Evolutionary conservation across 2,797 vertebrate genomes (phyloP), one percentile per base, ranked within the genome.

Genomic region (Liparis tanakae): DNA sequence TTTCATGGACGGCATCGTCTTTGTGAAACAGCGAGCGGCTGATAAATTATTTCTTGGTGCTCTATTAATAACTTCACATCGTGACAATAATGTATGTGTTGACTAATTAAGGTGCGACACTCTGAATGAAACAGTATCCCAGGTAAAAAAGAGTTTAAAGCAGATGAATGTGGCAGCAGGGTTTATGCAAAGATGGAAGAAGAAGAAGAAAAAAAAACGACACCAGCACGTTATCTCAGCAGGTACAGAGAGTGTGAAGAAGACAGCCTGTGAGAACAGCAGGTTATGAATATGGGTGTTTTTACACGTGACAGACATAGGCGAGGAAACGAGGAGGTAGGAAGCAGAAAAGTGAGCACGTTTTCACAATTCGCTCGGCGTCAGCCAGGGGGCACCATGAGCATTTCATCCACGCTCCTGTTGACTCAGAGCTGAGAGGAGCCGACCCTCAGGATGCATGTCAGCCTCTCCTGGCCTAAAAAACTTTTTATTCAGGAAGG

Each of bases 341-440:
- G 6, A 44, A 36, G 76, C 1, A 59, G 10, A 30, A 30, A 64
- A 48, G 2, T 14, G 20, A 33, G 46, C n/a, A 53, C 44, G 41
- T 6, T 62, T 55, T 64, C 2, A 22, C 39, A 17, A 39, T 83
- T 74, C 72, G 10, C 57, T 6, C 50, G 68, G 48, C 13, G 15
- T 58, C 88, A 77, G 70, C 86, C 85, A 88, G 88, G 85, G 79
- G 91, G 88, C 89, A 82, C 80, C 70, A 79, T 43, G 86, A 73
- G 77, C 88, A 82, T 89, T 86, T 70, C 22, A 62, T 85, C 79
- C 60, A 55, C 39, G 44, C 43, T 41, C 2, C 1, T 18, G 36
- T 36, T 13, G 39, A 43, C 30, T 55, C 12, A 44, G 67, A 58
- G 75, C 54, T 55, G 44, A 30, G 25, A 30, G 25, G 25, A 30